Evolutionary conservation across 2,888 invertebrate genomes (phyloP), one percentile per base, ranked within the genome.

Genomic region (Catonia carolina): DNA sequence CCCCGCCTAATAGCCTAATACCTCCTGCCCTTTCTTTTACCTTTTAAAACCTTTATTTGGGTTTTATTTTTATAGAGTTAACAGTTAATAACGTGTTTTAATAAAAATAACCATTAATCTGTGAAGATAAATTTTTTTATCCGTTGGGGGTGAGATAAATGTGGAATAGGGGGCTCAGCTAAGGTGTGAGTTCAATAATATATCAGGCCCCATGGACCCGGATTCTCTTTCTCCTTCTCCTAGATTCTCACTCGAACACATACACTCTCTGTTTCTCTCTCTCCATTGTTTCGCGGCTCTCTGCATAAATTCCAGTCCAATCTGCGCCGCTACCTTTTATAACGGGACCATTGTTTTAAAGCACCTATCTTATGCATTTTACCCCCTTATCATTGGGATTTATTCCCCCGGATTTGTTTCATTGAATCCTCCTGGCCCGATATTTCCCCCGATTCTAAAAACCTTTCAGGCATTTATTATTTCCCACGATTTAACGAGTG

Each of bases 401-500:
- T 45, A 45, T 45, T 23, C 45, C 14, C 20, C 45, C 20, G 45
- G 45, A 45, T 45, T 45, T 45, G 45, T 45, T 45, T 45, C 45
- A 45, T 45, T 45, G 45, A 45, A 45, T 23, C 45, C 45, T 14
- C 14, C 45, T 22, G 12, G 23, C 45, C 27, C 45, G 45, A 45
- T 45, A 45, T 45, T 27, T 27, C 35, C 10, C 15, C 20, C 18
- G 33, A 27, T 33, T 33, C 36, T 51, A 52, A 14, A 7, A 17
- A 35, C 56, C 48, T 50, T 62, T 56, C 56, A 51, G 48, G 57
- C 64, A 62, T 66, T 64, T 61, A 65, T 62, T 65, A 62, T 60
- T 64, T 45, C 27, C 12, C 45, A 14, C 45, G 45, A 22, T 45
- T 45, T 27, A 27, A 8, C 27, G 4, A 27, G 27, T 27, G 8